Percentiles rank a stretch among this genome's conserved stretches.
These are phyloP conservation scores for Semicossyphus pulcher DNA, from an alignment of 2,113 vertebrate species.

Conservation along the genomic window DNA sequence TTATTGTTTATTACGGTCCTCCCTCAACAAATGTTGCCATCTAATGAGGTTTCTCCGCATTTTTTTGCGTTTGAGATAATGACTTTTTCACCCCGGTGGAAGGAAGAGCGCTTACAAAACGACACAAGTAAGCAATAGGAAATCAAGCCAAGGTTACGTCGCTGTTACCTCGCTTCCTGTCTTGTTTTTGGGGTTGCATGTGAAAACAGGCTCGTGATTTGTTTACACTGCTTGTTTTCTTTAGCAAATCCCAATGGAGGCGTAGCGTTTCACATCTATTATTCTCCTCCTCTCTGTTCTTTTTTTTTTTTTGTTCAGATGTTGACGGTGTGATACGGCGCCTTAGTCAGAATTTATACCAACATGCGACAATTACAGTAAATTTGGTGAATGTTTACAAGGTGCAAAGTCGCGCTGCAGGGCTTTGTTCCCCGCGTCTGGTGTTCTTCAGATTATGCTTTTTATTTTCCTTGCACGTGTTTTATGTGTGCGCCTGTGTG, in stretches of 20 bases:
- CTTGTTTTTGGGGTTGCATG: conserved; percentile 68
- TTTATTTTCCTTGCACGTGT: conserved; percentile 61
- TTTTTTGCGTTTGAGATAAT: conserved; percentile 95
- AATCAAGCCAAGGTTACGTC: conserved; percentile 80
- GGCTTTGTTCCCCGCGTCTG: conserved; percentile 81
- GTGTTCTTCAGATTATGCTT: conserved; percentile 73
- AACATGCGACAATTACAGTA: conserved; percentile 85
- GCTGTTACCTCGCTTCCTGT: conserved; percentile 66
- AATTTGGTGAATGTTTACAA: conserved; percentile 86
- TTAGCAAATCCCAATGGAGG: conserved; percentile 80
- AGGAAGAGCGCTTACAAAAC: conserved; percentile 75
- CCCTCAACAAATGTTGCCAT: conserved; percentile 97
- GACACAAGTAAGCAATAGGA: conserved; percentile 66
- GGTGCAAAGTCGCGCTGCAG: conserved; percentile 81
- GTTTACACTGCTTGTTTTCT: conserved; percentile 77
- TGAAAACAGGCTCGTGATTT: conserved; percentile 73
- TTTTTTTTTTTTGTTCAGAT: conserved; percentile 72
- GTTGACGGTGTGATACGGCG: conserved; percentile 74
- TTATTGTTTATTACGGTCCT: conserved; percentile 99
- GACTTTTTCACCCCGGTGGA: conserved; percentile 90
- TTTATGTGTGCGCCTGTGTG: conserved; percentile 67
- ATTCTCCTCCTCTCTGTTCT: conserved; percentile 71
- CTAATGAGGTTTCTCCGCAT: conserved; percentile 98
- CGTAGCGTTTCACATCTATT: conserved; percentile 73
- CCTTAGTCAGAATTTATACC: conserved; percentile 84